phyloP scores from a whole-genome alignment of 2,797 vertebrate species.

The Tamandua tetradactyla region DNA sequence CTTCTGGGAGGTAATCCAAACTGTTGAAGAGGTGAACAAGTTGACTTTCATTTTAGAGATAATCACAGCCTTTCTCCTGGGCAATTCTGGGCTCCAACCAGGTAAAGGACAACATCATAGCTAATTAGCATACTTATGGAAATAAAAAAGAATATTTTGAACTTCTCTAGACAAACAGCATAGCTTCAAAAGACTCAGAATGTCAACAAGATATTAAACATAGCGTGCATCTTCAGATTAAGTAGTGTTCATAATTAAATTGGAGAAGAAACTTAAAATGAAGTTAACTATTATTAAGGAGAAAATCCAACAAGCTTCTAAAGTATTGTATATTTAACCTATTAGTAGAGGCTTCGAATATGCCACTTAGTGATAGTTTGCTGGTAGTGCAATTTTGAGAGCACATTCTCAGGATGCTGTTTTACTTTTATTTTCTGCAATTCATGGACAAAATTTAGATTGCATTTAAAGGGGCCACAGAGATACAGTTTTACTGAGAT shows the following conservation, averaged over 20 bases:
- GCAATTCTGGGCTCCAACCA: not conserved
- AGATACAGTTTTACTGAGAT: not conserved
- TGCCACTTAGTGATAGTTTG: not conserved
- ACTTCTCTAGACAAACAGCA: not conserved
- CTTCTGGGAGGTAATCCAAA: slow-evolving; percentile 5
- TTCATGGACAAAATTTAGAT: slow-evolving; percentile 29
- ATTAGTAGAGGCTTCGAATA: not conserved
- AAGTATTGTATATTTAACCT: not conserved
- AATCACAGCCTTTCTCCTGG: not conserved
- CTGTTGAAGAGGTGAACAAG: not conserved
- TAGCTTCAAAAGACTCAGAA: slow-evolving; percentile 13
- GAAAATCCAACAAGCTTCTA: not conserved
- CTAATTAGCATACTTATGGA: not conserved
- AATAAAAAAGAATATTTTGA: not conserved
- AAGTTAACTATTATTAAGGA: not conserved
- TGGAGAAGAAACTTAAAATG: slow-evolving; percentile 1
- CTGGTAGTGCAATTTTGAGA: not conserved
- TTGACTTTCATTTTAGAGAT: slow-evolving; percentile 13
- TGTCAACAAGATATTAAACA: not conserved
- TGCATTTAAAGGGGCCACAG: not conserved
- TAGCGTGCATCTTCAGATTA: slow-evolving; percentile 3
- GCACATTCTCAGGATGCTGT: not conserved
- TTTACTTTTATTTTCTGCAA: slow-evolving; percentile 32
- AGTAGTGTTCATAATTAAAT: not conserved
- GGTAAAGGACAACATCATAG: not conserved